Evolutionary conservation across 2,113 vertebrate species (phyloP), one percentile per base, ranked within the genome.

Genomic region (Vidua chalybeata): DNA sequence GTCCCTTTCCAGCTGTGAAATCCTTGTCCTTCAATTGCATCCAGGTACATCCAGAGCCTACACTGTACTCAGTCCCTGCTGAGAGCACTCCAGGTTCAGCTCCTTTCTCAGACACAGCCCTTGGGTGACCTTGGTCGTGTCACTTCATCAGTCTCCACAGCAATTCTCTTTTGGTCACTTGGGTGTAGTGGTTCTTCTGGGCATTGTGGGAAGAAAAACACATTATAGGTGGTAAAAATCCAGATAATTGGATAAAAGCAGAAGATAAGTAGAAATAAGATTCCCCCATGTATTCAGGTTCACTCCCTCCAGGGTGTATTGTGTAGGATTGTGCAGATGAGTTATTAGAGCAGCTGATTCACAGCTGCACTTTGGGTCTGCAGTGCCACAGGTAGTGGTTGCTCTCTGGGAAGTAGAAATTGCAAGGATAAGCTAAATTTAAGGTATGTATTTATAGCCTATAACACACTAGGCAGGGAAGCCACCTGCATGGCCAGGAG

Each of bases 191-290:
- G 39, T 90, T 49, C 72, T 93, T 49, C 41, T 12, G 46, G 77
- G 73, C 45, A 55, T 62, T 37, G 69, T 90, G 86, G 30, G 64
- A 92, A 91, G 75, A 66, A 82, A 90, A 93, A 73, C 72, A 66
- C 67, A 87, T 76, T 84, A 62, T 16, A 79, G 62, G 43, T 62
- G 56, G 85, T 54, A 89, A 94, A 92, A 95, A 90, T 63, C 56
- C 72, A 49, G 87, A 21, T 82, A 94, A 96, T 43, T 55, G 73
- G 90, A 87, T 90, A 87, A 94, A 86, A 96, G 48, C 73, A 66
- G 76, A 64, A 92, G 69, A 71, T 0, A 66, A 81, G 67, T 58
- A 95, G 71, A 66, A 91, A n/a, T 66, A 87, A 81, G 63, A 71
- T 59, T 80, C 59, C 31, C 51, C 15, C 26, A 20, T 33, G 46